A percentile compares a stretch with the other conserved stretches of the same genome.
These are phyloP conservation scores for Cydia strobilella DNA, from an alignment of 1,140 invertebrate genomes.

Conservation along the genomic window DNA sequence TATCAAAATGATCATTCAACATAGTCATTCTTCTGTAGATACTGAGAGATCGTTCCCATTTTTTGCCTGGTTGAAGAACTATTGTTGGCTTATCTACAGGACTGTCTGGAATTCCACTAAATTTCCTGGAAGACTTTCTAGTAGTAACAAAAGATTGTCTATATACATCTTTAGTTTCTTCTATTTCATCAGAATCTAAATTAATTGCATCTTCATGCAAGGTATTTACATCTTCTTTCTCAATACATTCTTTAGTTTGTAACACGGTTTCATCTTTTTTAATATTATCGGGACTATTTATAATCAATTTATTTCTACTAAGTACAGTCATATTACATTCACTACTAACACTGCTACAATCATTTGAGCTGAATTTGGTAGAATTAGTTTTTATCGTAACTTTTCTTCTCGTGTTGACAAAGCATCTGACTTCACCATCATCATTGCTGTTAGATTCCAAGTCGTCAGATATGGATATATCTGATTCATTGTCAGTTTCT, in stretches of 20 bases:
- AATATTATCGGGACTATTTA: slow-evolving; percentile 22
- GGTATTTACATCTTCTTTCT: not conserved
- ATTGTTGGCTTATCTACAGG: slow-evolving; percentile 49
- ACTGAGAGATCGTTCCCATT: slow-evolving; percentile 75
- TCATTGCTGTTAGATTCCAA: slow-evolving; percentile 39
- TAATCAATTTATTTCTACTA: slow-evolving; percentile 45
- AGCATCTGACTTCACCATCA: slow-evolving; percentile 47
- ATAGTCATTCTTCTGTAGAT: slow-evolving; percentile 72
- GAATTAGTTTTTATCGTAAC: slow-evolving; percentile 57
- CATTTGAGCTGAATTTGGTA: slow-evolving; percentile 50
- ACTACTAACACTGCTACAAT: slow-evolving; percentile 47
- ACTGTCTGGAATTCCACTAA: not conserved
- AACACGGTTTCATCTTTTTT: not conserved
- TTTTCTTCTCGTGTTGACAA: slow-evolving; percentile 66
- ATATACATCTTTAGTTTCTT: slow-evolving; percentile 26
- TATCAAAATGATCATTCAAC: slow-evolving; percentile 58
- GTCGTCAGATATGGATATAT: slow-evolving; percentile 28
- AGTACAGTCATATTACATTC: slow-evolving; percentile 57
- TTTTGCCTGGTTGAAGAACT: slow-evolving; percentile 71
- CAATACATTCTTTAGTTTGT: not conserved
- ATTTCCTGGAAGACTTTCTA: slow-evolving; percentile 27
- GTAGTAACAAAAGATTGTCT: slow-evolving; percentile 21
- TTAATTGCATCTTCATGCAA: not conserved
- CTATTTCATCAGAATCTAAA: slow-evolving; percentile 25
- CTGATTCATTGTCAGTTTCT: slow-evolving; percentile 12